Conservation (phyloP, 2,888 invertebrate genomes). For the Resseliella maxima region DNA sequence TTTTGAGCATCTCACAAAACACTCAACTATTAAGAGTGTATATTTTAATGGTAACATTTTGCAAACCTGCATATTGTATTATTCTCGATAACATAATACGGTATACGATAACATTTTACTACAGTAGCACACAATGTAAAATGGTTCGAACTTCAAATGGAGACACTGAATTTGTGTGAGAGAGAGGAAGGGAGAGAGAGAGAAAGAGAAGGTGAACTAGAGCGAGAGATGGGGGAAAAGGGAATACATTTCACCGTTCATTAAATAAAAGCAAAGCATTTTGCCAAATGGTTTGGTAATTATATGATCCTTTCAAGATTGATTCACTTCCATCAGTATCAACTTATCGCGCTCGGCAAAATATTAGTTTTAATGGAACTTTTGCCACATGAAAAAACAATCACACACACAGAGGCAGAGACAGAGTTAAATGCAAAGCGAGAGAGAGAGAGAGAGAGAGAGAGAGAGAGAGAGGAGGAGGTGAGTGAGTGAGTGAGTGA, state of each 20-base stretch:
- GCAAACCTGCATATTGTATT: constrained; percentile 20
- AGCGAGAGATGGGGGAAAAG: too few relatives aligned
- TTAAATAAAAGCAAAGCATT: constrained; percentile 39
- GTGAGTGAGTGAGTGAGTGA: too few relatives aligned
- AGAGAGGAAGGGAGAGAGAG: too few relatives aligned
- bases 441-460: too few relatives aligned
- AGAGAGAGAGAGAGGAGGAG: too few relatives aligned
- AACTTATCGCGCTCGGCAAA: constrained; percentile 22
- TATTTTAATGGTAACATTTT: constrained; percentile 17
- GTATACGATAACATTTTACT: background rate
- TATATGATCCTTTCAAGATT: constrained; percentile 41
- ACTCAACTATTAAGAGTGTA: constrained; percentile 39
- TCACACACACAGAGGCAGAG: too few relatives aligned
- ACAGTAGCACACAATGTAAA: background rate
- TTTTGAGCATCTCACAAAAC: background rate
- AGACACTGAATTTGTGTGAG: background rate
- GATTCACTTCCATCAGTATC: constrained; percentile 53
- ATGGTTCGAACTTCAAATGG: background rate
- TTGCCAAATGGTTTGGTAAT: constrained; percentile 48
- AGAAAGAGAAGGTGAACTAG: background rate
- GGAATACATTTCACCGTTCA: constrained; percentile 19
- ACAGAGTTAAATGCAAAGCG: too few relatives aligned
- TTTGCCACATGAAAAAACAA: constrained; percentile 14
- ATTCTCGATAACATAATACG: constrained; percentile 31
- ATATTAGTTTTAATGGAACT: constrained; percentile 38